Percentiles rank a stretch among this genome's conserved stretches.
Conservation (phyloP, 1,140 invertebrate species). For the Meloidogyne chitwoodi region DNA sequence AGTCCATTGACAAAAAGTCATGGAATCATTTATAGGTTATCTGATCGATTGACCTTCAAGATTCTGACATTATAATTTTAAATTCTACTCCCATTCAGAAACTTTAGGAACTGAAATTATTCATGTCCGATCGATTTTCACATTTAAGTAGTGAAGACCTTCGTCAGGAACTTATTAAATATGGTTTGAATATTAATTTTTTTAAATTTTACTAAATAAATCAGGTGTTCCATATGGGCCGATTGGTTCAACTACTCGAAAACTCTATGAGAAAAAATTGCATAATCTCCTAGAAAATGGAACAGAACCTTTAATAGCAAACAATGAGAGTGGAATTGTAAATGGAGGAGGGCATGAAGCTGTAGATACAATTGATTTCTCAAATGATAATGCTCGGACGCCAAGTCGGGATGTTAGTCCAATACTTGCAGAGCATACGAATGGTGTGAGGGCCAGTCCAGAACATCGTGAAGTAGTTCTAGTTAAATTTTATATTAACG, state of each 20-base stretch:
- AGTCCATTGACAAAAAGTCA: too few relatives aligned
- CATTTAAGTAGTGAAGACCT: slow-evolving; percentile 10
- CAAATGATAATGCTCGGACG: not conserved
- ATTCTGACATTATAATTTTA: not conserved
- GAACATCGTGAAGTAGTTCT: not conserved
- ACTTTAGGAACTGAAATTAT: too few relatives aligned
- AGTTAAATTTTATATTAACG: not conserved
- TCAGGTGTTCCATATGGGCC: slow-evolving; percentile 17
- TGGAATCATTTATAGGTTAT: too few relatives aligned
- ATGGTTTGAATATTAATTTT: slow-evolving; percentile 1
- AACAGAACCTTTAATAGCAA: not conserved
- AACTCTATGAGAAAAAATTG: slow-evolving; percentile 29
- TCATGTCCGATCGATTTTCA: not conserved
- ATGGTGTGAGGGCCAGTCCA: not conserved
- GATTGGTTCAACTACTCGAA: slow-evolving; percentile 19
- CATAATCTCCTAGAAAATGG: slow-evolving; percentile 12
- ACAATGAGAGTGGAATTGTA: not conserved
- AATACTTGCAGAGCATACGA: not conserved
- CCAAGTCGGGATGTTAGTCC: slow-evolving; percentile 2
- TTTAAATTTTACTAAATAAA: not conserved
- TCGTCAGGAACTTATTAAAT: not conserved
- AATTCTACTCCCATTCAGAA: too few relatives aligned
- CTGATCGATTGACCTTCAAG: too few relatives aligned
- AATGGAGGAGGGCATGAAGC: not conserved
- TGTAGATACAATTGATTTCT: slow-evolving; percentile 1